Evolutionary conservation across 2,113 vertebrate species (phyloP).

Genomic region (Takifugu bimaculatus): DNA sequence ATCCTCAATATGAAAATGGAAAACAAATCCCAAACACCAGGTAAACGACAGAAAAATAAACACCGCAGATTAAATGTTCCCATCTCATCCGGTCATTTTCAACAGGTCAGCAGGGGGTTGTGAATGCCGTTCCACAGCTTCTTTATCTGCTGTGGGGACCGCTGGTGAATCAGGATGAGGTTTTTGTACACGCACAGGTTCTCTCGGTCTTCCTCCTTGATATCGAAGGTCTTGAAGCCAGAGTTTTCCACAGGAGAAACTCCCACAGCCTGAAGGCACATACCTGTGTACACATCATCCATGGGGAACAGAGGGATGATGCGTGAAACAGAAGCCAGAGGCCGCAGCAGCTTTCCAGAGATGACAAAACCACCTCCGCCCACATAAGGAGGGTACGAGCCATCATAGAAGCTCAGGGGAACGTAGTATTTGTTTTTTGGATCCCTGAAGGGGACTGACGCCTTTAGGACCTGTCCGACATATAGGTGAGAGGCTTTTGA

Average conservation of each 20-base stretch:
- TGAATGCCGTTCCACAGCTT: conserved; percentile 76
- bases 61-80: background rate
- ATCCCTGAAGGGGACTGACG: conserved; percentile 66
- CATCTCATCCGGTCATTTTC: conserved; percentile 1
- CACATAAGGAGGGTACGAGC: conserved; percentile 72
- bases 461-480: conserved; percentile 71
- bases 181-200: conserved; percentile 76
- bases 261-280: conserved; percentile 70
- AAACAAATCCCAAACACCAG: no score
- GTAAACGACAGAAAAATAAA: no score
- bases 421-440: conserved; percentile 79
- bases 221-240: conserved; percentile 69
- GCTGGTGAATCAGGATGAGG: conserved; percentile 78
- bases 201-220: conserved; percentile 56
- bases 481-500: conserved; percentile 62
- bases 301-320: conserved; percentile 78
- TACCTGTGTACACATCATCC: conserved; percentile 80
- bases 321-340: conserved; percentile 34
- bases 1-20: no score
- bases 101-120: conserved; percentile 65
- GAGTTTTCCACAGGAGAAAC: conserved; percentile 59
- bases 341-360: conserved; percentile 47
- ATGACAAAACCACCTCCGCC: conserved; percentile 79
- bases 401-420: conserved; percentile 65
- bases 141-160: conserved; percentile 69